These are phyloP conservation scores for Battus philenor DNA, from an alignment of 1,140 invertebrate species.

Conservation along the genomic window DNA sequence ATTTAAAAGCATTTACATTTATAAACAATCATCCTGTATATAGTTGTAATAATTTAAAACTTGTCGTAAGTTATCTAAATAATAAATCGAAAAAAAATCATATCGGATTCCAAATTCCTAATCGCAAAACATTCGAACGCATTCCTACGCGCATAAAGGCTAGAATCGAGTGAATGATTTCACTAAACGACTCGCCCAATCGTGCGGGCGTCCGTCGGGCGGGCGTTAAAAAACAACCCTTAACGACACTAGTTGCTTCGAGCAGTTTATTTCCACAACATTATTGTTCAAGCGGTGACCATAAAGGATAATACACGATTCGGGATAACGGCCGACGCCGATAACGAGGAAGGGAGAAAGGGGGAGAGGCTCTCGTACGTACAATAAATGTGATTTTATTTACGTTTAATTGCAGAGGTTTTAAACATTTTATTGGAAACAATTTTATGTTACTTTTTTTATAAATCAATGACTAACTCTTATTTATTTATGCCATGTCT, in stretches of 20 bases:
- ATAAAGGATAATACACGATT: slow-evolving; percentile 48
- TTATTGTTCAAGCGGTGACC: slow-evolving; percentile 34
- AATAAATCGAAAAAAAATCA: too few species aligned
- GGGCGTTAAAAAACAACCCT: slow-evolving; percentile 27
- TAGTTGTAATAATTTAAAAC: too few species aligned
- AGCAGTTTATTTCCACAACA: slow-evolving; percentile 36
- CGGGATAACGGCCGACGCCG: slow-evolving; percentile 33
- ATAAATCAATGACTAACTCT: too few species aligned
- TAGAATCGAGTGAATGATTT: slow-evolving; percentile 19
- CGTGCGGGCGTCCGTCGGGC: slow-evolving; percentile 5
- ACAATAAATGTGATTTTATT: slow-evolving; percentile 26
- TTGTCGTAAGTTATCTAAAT: too few species aligned
- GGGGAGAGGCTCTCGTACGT: not conserved
- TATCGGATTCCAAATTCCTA: too few species aligned
- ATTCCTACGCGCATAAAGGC: slow-evolving; percentile 12
- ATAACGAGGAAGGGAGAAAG: slow-evolving; percentile 25
- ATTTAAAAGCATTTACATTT: not conserved
- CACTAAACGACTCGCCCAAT: slow-evolving; percentile 19
- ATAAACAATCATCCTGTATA: not conserved
- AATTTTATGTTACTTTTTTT: too few species aligned
- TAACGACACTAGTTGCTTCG: slow-evolving; percentile 41
- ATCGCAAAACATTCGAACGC: slow-evolving; percentile 13
- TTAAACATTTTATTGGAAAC: too few species aligned
- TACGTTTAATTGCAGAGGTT: slow-evolving; percentile 36
- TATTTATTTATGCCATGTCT: too few species aligned